Evolutionary conservation across 1,140 invertebrate genomes (phyloP).

Genomic region (Zaprionus kolodkinae): DNA sequence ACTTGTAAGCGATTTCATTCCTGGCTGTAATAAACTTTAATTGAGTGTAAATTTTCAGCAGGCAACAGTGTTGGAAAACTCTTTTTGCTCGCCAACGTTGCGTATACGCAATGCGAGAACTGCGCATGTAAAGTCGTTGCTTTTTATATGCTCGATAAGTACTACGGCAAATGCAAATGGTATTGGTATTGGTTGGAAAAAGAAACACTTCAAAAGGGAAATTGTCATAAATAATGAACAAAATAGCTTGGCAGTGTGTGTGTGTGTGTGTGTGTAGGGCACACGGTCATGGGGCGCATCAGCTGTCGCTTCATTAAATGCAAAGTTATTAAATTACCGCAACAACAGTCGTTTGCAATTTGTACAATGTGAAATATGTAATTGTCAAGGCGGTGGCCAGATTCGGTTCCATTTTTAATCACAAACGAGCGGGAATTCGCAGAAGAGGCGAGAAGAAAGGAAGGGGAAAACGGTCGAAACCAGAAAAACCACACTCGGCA

Average conservation of each 20-base stretch:
- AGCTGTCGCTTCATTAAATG: slow-evolving; percentile 81
- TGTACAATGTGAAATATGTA: slow-evolving; percentile 80
- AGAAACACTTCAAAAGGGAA: not conserved
- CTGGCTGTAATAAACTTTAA: slow-evolving; percentile 41
- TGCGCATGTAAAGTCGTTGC: slow-evolving; percentile 49
- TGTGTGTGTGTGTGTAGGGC: slow-evolving; percentile 6
- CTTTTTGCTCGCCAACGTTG: slow-evolving; percentile 15
- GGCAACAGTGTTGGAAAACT: slow-evolving; percentile 8
- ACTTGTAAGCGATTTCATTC: not conserved
- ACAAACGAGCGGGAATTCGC: slow-evolving; percentile 35
- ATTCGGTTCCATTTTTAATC: slow-evolving; percentile 63
- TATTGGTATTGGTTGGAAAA: slow-evolving; percentile 26
- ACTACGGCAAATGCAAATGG: slow-evolving; percentile 36
- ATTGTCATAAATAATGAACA: slow-evolving; percentile 72
- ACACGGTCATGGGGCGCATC: slow-evolving; percentile 43
- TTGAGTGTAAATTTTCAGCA: slow-evolving; percentile 63
- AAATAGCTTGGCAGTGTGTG: slow-evolving; percentile 54
- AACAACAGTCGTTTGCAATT: slow-evolving; percentile 75
- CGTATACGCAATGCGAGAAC: slow-evolving; percentile 48
- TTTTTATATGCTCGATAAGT: slow-evolving; percentile 31
- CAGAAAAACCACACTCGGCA: slow-evolving; percentile 69
- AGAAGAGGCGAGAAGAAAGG: slow-evolving; percentile 22
- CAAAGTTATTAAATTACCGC: slow-evolving; percentile 81
- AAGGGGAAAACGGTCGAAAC: slow-evolving; percentile 27
- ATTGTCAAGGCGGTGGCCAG: slow-evolving; percentile 72